Conservation (phyloP, 2,113 vertebrate genomes). For the Xyliphius kryptos region DNA sequence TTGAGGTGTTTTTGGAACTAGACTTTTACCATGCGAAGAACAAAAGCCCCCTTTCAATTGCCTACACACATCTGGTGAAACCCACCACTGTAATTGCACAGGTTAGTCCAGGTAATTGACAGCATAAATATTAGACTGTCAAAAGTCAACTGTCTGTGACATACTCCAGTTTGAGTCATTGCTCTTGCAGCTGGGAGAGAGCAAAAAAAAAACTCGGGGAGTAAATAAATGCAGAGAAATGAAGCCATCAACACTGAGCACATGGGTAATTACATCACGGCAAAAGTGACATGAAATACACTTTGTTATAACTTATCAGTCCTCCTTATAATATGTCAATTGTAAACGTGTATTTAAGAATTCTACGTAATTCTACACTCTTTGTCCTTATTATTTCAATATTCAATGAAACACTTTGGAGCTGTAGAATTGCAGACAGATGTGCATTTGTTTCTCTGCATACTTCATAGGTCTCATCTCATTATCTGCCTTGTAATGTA, state of each 20-base stretch:
- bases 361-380: too few relatives aligned
- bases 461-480: too few relatives aligned
- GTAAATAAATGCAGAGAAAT: not conserved
- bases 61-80: conserved; percentile 57
- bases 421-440: too few relatives aligned
- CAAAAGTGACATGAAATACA: conserved; percentile 5
- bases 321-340: too few relatives aligned
- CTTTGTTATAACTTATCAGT: not conserved
- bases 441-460: too few relatives aligned
- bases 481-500: too few relatives aligned
- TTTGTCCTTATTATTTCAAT: too few relatives aligned
- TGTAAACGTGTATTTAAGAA: too few relatives aligned
- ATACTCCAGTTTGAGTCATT: conserved; percentile 55
- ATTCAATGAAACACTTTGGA: too few relatives aligned
- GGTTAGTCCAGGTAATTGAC: conserved; percentile 58
- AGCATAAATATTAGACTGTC: conserved; percentile 65
- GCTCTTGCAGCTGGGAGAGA: conserved; percentile 44
- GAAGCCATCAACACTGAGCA: conserved; percentile 16
- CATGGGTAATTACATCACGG: conserved; percentile 23
- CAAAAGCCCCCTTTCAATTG: conserved; percentile 59
- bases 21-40: conserved; percentile 40
- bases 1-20: conserved; percentile 5
- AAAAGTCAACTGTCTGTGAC: conserved; percentile 54
- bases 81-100: conserved; percentile 57
- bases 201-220: too few relatives aligned